Conservation (phyloP, 2,888 invertebrate genomes). For the Nasonovia ribisnigri region DNA sequence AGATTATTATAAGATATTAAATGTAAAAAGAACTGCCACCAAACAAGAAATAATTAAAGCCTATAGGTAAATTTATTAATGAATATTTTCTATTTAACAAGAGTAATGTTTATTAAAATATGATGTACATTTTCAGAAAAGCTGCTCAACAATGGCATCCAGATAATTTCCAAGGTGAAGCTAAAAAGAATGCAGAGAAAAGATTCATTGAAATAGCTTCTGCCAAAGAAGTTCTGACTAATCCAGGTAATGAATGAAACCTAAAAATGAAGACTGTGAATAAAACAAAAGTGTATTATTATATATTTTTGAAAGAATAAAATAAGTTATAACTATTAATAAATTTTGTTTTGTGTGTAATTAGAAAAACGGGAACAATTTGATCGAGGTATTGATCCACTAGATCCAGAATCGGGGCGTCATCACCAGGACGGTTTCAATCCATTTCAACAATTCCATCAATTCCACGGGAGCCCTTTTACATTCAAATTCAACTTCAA, state of each 20-base stretch:
- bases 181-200: slow-evolving; percentile 95
- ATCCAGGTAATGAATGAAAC: slow-evolving; percentile 72
- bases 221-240: slow-evolving; percentile 92
- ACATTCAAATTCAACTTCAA: slow-evolving; percentile 98
- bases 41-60: slow-evolving; percentile 96
- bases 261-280: neutral
- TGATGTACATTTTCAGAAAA: slow-evolving; percentile 75
- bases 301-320: neutral
- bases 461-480: slow-evolving; percentile 90
- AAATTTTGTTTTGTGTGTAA: slow-evolving; percentile 67
- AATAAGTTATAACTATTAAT: neutral
- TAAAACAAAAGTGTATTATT: neutral
- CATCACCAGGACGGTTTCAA: slow-evolving; percentile 77
- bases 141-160: slow-evolving; percentile 99
- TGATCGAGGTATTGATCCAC: slow-evolving; percentile 95
- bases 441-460: slow-evolving; percentile 81
- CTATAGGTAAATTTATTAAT: slow-evolving; percentile 75
- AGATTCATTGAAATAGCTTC: slow-evolving; percentile 99
- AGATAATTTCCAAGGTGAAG: slow-evolving; percentile 88
- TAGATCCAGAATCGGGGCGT: slow-evolving; percentile 90
- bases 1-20: slow-evolving; percentile 97
- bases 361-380: slow-evolving; percentile 93
- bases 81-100: neutral
- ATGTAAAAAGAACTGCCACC: slow-evolving; percentile 88
- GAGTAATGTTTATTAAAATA: neutral